Base-by-base conservation (phyloP, 2,113 vertebrate species). In the Uria lomvia region DNA sequence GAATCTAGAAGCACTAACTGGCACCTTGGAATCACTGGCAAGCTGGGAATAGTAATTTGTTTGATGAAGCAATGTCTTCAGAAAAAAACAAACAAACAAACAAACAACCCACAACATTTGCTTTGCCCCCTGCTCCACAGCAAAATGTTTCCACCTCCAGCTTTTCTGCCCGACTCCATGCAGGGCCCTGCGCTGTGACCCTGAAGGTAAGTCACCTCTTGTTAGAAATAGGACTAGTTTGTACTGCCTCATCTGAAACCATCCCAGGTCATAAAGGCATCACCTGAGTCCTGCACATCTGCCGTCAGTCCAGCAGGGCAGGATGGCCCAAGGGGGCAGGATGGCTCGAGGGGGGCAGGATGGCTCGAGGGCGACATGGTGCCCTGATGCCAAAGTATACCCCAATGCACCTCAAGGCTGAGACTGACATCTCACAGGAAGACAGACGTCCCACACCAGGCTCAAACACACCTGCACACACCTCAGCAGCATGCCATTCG, bases 331-430 rank as follows among this genome's bases (percentile, higher is more conserved):
- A 42, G 42, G 42, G 59, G 26, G 40, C 50, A 50, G 45, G 42
- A 9, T 15, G 47, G 45, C 36, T 20, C 0, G 12, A 42, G 42
- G 42, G 5, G 59, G 26, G 40, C 50, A 50, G 45, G 42, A 9
- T 18, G 47, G 47, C 36, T 20, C 0, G 0, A 12, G 4, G 15
- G 4, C 4, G 13, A 5, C 27, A 11, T 0, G 4, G 34, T 42
- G 47, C 53, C 52, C 52, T 17, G 22, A 8, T 52, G 47, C 42
- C 12, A 2, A 34, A 62, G 55, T 9, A 4, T 16, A 36, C 20
- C n/a, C 65, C 10, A 0, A 0, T 45, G 59, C 10, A 27, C 38
- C 79, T 72, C 1, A 0, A 49, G 65, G 68, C 68, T 58, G 14
- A 40, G 47, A 42, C 42, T 36, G 75, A 56, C 79, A 56, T 26